Percentiles rank a stretch among this genome's conserved stretches.
These are phyloP conservation scores for Fundulus diaphanus DNA, from an alignment of 2,797 vertebrate species.

Conservation along the genomic window DNA sequence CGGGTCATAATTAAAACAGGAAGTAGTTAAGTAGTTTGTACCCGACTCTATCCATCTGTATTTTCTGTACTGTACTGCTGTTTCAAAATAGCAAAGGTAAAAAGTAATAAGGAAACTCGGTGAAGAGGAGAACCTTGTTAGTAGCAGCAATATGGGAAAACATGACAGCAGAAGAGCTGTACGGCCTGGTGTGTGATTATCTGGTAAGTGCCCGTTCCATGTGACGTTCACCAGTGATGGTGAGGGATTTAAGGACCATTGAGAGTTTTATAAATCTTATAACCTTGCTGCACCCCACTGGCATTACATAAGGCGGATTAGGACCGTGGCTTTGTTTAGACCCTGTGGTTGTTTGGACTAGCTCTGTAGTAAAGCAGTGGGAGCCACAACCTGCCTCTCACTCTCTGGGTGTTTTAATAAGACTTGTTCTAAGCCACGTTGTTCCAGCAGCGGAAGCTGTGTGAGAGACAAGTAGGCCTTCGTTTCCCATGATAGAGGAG, in stretches of 20 bases:
- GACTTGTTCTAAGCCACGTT: conserved; percentile 55
- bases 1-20: neutral
- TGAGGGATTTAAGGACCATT: conserved; percentile 15
- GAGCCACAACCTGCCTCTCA: conserved; percentile 37
- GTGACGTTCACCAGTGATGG: neutral
- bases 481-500: conserved; percentile 60
- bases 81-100: neutral
- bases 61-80: neutral
- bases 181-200: neutral
- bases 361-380: conserved; percentile 42
- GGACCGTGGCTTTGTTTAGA: conserved; percentile 52
- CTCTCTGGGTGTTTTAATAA: conserved; percentile 57
- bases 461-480: conserved; percentile 64
- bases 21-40: neutral
- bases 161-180: neutral
- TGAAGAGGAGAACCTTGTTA: neutral
- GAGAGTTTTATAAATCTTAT: conserved; percentile 25
- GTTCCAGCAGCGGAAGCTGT: conserved; percentile 46
- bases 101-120: neutral
- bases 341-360: conserved; percentile 53
- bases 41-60: too few species aligned
- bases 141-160: neutral
- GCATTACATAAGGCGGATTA: conserved; percentile 57
- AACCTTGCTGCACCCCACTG: conserved; percentile 32
- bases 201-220: neutral